These are phyloP conservation scores for Brachionus asplanchnoidis DNA, from an alignment of 1,140 invertebrate species.

Conservation along the genomic window DNA sequence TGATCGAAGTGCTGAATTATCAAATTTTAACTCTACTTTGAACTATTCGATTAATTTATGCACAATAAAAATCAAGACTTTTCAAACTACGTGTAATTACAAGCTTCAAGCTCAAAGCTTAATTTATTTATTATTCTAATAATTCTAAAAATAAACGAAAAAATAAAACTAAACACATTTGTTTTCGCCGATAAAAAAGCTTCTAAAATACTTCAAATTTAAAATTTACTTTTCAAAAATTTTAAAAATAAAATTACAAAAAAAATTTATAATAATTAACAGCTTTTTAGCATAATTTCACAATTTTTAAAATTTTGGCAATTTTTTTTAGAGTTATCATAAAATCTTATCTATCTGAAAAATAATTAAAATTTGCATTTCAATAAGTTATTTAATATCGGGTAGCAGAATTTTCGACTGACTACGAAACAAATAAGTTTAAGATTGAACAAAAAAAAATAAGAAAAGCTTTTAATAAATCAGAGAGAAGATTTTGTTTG, in stretches of 20 bases:
- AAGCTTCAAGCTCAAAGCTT: neutral
- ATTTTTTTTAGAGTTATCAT: neutral
- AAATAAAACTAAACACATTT: neutral
- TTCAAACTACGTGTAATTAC: neutral
- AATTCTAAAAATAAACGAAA: neutral
- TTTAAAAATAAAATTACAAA: neutral
- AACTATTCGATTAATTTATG: neutral
- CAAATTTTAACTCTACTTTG: neutral
- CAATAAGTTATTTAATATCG: neutral
- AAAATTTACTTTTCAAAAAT: neutral
- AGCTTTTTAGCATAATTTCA: constrained; percentile 12
- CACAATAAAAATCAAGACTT: neutral
- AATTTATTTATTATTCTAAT: neutral
- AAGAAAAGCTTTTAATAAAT: neutral
- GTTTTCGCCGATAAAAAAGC: neutral
- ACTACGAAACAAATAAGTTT: neutral
- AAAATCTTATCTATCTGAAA: neutral
- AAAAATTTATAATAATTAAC: constrained; percentile 9
- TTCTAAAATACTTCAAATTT: neutral
- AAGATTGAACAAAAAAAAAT: neutral
- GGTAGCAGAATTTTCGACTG: neutral
- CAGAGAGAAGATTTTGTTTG: too few species aligned
- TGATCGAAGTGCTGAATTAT: neutral
- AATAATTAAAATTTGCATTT: neutral
- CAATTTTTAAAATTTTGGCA: neutral